Evolutionary conservation across 2,888 invertebrate genomes (phyloP), one percentile per base, ranked within the genome.

Genomic region (Hedya salicella): DNA sequence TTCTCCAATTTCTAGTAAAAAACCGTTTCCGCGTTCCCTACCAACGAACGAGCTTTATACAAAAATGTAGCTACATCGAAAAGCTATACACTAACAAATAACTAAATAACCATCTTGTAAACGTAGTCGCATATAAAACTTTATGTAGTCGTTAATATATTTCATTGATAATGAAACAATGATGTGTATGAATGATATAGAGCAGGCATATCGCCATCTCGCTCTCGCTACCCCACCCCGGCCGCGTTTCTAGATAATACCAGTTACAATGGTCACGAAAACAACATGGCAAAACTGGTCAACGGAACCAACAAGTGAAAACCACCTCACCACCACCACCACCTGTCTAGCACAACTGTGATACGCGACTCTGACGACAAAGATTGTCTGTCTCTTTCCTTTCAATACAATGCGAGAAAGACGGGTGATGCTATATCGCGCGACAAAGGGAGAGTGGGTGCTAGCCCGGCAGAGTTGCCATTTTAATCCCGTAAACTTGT

Each of bases 121-220:
- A 75, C 74, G 76, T 71, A 77, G 67, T 81, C 72, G 78, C 75
- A 72, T 80, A 82, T 80, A 80, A 80, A 81, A 80, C 71, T 75
- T 79, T 77, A 79, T 77, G 74, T 79, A 73, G 74, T 77, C 77
- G 75, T 73, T 76, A 48, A 44, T 70, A 73, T 73, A 75, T 76
- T 78, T 80, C 82, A 75, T 75, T 79, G 74, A 81, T 82, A 82
- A 80, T 81, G 86, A 84, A 87, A 85, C 81, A 85, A 73, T 88
- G 89, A 90, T 89, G 89, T 89, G 89, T 89, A 85, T 78, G 81
- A 80, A 84, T 89, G 88, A 88, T 89, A 88, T 89, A 73, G 79
- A 80, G 83, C 70, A 78, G 77, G 76, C 71, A 74, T 68, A 68
- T 72, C 69, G 68, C 72, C 69, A 48, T 68, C 69, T 69, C 70